phyloP scores from a whole-genome alignment of 2,888 invertebrate species.

The Phytoseiulus persimilis region DNA sequence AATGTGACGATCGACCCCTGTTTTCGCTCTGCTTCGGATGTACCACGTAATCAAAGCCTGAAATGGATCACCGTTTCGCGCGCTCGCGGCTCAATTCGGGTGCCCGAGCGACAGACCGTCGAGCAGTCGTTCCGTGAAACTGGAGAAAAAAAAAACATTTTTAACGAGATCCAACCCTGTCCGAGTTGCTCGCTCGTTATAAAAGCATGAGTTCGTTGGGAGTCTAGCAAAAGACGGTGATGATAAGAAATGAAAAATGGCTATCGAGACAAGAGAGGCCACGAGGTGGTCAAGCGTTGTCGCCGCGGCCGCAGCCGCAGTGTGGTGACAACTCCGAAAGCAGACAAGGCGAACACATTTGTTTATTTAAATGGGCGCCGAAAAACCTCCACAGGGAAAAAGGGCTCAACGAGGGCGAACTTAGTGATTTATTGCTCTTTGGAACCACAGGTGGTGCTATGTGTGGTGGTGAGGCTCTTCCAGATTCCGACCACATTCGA shows the following conservation, averaged over 20 bases:
- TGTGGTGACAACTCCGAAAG: slow-evolving; percentile 5
- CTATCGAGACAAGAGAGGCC: slow-evolving; percentile 32
- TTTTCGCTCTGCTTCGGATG: background rate
- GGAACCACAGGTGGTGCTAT: background rate
- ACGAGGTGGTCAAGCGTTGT: slow-evolving; percentile 8
- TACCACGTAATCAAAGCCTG: background rate
- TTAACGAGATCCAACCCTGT: slow-evolving; percentile 5
- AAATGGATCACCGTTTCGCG: background rate
- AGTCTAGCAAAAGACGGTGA: background rate
- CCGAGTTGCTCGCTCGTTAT: background rate
- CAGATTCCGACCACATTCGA: background rate
- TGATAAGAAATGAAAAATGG: slow-evolving; percentile 35
- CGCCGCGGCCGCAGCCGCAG: background rate
- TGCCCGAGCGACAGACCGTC: background rate
- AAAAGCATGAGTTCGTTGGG: background rate
- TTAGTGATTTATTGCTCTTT: background rate
- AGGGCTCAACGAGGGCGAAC: background rate
- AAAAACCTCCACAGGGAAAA: background rate
- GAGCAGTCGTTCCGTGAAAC: background rate
- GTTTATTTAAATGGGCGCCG: background rate
- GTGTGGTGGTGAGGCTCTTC: background rate
- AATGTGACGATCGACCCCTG: background rate
- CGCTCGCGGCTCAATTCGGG: background rate
- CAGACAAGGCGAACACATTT: background rate
- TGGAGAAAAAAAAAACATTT: background rate